phyloP scores from a whole-genome alignment of 2,888 invertebrate species.

The Steinernema scapterisci region DNA sequence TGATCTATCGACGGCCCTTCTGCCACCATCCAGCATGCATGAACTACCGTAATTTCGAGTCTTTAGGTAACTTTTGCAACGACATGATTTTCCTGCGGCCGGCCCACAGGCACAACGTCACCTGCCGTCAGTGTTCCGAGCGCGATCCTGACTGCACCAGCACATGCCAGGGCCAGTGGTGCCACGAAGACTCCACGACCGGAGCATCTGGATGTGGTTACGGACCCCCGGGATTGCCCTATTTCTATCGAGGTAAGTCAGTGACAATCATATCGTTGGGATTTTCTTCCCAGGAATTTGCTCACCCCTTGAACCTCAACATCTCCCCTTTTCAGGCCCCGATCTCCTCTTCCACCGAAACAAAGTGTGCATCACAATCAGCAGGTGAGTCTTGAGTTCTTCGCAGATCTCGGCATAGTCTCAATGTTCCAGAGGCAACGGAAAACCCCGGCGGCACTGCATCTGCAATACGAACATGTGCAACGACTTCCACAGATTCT shows the following conservation, averaged over 20 bases:
- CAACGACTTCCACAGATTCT: constrained; percentile 38
- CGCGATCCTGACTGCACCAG: constrained; percentile 62
- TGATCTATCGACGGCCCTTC: constrained; percentile 2
- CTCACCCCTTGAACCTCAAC: neutral
- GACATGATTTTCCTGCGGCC: constrained; percentile 55
- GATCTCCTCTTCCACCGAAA: constrained; percentile 56
- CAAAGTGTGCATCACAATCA: constrained; percentile 61
- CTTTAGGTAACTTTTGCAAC: constrained; percentile 61
- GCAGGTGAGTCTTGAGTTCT: constrained; percentile 43
- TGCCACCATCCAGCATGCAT: constrained; percentile 16
- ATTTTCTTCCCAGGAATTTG: too few species aligned
- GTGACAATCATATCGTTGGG: too few species aligned
- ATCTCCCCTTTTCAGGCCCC: constrained; percentile 41
- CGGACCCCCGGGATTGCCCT: constrained; percentile 65
- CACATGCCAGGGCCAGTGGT: constrained; percentile 62
- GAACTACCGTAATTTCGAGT: neutral
- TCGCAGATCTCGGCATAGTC: neutral
- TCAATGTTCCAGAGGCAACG: constrained; percentile 47
- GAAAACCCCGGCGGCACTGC: constrained; percentile 57
- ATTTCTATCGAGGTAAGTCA: too few species aligned
- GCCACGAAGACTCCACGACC: constrained; percentile 60
- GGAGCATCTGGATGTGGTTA: constrained; percentile 64
- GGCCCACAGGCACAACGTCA: constrained; percentile 49
- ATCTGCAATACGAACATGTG: constrained; percentile 56
- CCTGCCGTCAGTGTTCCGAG: constrained; percentile 61